Evolutionary conservation across 1,140 invertebrate species (phyloP).

Genomic region (Himalopsyche phryganea): DNA sequence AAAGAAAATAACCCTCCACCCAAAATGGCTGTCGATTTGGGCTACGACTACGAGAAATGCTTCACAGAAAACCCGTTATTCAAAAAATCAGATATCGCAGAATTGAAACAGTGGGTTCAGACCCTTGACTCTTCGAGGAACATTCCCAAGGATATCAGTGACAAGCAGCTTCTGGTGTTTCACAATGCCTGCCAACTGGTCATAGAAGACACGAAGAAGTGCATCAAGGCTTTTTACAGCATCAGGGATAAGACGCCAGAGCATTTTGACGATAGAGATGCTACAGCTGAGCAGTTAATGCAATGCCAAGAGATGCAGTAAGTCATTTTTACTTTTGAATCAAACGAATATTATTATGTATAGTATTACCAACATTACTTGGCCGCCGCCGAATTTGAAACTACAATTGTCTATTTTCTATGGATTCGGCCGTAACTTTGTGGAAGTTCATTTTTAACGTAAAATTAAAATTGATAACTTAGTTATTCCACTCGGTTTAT

Average conservation of each 20-base stretch:
- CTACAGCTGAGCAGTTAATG: constrained; percentile 34
- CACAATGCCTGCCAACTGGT: constrained; percentile 59
- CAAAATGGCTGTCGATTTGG: constrained; percentile 26
- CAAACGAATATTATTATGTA: too few species aligned
- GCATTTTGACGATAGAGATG: constrained; percentile 55
- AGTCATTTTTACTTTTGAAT: too few species aligned
- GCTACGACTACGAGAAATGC: constrained; percentile 20
- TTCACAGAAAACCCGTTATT: constrained; percentile 16
- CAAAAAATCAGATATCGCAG: constrained; percentile 21
- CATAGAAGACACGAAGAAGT: constrained; percentile 53
- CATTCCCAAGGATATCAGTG: constrained; percentile 47
- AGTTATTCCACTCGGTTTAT: too few species aligned
- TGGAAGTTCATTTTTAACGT: too few species aligned
- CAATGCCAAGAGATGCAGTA: constrained; percentile 37
- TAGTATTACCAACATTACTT: too few species aligned
- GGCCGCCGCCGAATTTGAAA: too few species aligned
- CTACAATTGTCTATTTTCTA: too few species aligned
- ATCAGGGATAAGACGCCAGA: constrained; percentile 55
- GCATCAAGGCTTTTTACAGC: constrained; percentile 58
- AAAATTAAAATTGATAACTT: too few species aligned
- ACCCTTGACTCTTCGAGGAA: constrained; percentile 6
- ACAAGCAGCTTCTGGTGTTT: constrained; percentile 57
- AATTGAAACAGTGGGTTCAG: constrained; percentile 19
- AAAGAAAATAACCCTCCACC: not conserved
- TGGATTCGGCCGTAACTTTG: too few species aligned